Evolutionary conservation across 2,797 vertebrate genomes (phyloP), one percentile per base, ranked within the genome.

Genomic region (Pteropus rufus): DNA sequence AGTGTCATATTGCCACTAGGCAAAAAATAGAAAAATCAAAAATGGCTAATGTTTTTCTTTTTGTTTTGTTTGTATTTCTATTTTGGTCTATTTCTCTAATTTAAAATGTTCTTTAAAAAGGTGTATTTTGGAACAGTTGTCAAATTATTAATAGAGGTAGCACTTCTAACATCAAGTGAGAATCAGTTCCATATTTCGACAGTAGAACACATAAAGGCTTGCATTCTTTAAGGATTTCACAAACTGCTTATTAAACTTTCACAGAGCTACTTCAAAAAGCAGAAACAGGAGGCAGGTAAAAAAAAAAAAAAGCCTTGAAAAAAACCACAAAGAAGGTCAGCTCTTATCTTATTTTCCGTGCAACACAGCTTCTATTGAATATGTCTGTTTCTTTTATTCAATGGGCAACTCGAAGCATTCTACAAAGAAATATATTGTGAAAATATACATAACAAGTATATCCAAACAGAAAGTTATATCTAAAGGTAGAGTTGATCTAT

Each of bases 111-210:
- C 54, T 89, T 46, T 65, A 90, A 89, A 96, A 96, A 36, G 49
- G 72, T 72, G 18, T 80, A 89, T 86, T 97, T 97, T 94, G 65
- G 65, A 95, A 95, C 90, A 95, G 90, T 96, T 97, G 93, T 96
- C 93, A 97, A 69, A 83, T 89, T 96, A 95, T 97, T 97, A 97
- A 97, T 91, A 97, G 93, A 97, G 90, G 88, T 91, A 94, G 26
- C 88, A 93, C 82, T 95, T 97, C 81, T 97, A 84, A 95, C 77
- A 97, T 44, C 77, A 96, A 96, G 92, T 94, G 96, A 93, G 94
- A 98, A 98, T 95, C 84, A 24, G 73, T 89, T 96, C 77, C 93
- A 54, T 95, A 96, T 96, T 95, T 96, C 85, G 86, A 95, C 69
- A 91, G 62, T 46, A 87, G 92, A 88, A 72, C 46, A 91, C 44